These are phyloP conservation scores for Lamellibrachia luymesi DNA, from an alignment of 1,140 invertebrate species.

Conservation along the genomic window DNA sequence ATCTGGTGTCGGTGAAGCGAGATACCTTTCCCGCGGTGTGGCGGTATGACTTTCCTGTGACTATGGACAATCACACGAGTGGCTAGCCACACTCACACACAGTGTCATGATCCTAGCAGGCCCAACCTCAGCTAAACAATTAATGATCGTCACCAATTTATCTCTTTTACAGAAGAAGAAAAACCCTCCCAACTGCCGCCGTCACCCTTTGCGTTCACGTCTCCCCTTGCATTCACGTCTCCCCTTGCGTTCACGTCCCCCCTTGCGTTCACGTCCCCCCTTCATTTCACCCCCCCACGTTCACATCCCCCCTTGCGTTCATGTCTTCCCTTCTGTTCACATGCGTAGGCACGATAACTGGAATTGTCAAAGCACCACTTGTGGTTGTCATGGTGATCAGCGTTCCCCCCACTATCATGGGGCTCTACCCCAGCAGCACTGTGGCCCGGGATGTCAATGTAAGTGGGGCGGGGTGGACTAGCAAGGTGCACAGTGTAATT, in stretches of 20 bases:
- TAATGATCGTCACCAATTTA: neutral
- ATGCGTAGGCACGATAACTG: neutral
- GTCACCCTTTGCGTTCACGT: neutral
- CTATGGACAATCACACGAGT: neutral
- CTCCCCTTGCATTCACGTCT: neutral
- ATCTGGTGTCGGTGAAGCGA: neutral
- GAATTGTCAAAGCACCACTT: neutral
- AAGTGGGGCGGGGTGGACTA: neutral
- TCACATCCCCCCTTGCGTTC: no score
- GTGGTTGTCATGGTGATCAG: neutral
- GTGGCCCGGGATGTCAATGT: neutral
- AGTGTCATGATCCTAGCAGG: neutral
- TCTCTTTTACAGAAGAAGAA: neutral
- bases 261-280: neutral
- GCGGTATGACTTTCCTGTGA: neutral
- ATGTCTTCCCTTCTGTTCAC: neutral
- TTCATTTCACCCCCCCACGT: no score
- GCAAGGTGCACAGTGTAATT: neutral
- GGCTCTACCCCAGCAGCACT: slow-evolving; percentile 2
- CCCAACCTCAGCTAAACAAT: neutral
- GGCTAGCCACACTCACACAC: neutral
- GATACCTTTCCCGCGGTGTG: neutral
- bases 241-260: neutral
- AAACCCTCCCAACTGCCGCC: neutral
- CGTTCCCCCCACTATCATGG: neutral